Conservation (phyloP, 2,113 vertebrate genomes). For the Ceyx cyanopectus region DNA sequence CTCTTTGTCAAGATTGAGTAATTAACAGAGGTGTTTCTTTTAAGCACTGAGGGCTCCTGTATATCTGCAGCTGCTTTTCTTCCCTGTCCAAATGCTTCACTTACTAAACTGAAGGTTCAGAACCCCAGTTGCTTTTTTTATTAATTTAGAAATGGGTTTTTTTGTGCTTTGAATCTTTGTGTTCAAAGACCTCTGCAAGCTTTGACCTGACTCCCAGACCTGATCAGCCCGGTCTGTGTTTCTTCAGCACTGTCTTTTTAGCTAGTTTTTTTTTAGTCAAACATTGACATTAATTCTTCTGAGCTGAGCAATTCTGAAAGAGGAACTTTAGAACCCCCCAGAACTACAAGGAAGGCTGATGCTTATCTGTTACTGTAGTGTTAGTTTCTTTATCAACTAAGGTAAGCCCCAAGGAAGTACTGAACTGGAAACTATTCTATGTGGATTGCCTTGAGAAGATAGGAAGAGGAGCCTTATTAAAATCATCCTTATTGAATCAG, state of each 20-base stretch:
- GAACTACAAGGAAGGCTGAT: not conserved
- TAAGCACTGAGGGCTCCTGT: not conserved
- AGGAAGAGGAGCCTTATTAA: not conserved
- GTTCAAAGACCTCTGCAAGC: not conserved
- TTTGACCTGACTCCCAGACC: not conserved
- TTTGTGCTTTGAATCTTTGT: not conserved
- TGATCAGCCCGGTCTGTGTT: not conserved
- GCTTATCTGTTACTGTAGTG: not conserved
- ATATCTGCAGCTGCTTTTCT: not conserved
- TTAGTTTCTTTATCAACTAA: conserved; percentile 23
- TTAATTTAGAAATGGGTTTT: not conserved
- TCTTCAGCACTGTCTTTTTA: not conserved
- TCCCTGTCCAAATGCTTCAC: not conserved
- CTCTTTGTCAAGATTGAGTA: conserved; percentile 18
- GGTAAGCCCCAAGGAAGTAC: not conserved
- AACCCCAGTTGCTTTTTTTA: not conserved
- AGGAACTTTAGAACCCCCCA: not conserved
- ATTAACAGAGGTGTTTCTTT: conserved; percentile 1
- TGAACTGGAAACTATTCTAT: not conserved
- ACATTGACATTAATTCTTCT: not conserved
- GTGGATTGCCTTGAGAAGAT: not conserved
- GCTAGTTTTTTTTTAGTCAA: not conserved
- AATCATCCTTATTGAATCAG: not conserved
- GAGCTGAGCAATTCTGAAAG: not conserved
- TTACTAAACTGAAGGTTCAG: not conserved